Evolutionary conservation across 2,888 invertebrate genomes (phyloP).

Genomic region (Tholera decimalis): DNA sequence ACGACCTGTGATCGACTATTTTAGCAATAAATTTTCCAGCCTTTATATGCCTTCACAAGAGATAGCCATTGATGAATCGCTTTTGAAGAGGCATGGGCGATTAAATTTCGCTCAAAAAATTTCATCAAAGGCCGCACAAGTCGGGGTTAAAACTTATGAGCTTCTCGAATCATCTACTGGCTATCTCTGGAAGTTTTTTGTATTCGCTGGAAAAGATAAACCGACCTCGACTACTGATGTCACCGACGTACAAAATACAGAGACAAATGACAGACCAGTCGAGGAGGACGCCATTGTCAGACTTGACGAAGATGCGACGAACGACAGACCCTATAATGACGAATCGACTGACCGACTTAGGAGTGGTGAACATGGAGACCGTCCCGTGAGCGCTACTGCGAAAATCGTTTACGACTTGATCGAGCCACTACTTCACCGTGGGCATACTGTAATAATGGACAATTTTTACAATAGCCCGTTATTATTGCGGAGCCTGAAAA

Average conservation of each 20-base stretch:
- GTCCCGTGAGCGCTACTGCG: not conserved
- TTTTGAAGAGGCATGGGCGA: not conserved
- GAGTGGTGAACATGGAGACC: not conserved
- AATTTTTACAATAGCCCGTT: constrained; percentile 6
- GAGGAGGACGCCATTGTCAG: not conserved
- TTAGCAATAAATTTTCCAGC: not conserved
- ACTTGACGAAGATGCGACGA: not conserved
- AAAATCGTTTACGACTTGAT: constrained; percentile 1
- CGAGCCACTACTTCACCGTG: constrained; percentile 1
- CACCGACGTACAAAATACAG: not conserved
- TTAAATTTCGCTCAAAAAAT: constrained; percentile 2
- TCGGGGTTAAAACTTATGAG: not conserved
- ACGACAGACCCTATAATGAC: not conserved
- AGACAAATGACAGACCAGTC: constrained; percentile 3
- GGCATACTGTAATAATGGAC: constrained; percentile 3
- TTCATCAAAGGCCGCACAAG: not conserved
- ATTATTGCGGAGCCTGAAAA: constrained; percentile 10
- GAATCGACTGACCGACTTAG: not conserved
- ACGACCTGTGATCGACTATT: constrained; percentile 1
- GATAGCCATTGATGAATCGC: constrained; percentile 3
- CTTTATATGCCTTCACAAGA: constrained; percentile 10
- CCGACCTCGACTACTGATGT: too few species aligned
- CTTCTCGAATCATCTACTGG: not conserved
- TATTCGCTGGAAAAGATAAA: not conserved
- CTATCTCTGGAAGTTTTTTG: constrained; percentile 17